Evolutionary conservation across 2,113 vertebrate species (phyloP), one percentile per base, ranked within the genome.

Genomic region (Heterotilapia buettikoferi): DNA sequence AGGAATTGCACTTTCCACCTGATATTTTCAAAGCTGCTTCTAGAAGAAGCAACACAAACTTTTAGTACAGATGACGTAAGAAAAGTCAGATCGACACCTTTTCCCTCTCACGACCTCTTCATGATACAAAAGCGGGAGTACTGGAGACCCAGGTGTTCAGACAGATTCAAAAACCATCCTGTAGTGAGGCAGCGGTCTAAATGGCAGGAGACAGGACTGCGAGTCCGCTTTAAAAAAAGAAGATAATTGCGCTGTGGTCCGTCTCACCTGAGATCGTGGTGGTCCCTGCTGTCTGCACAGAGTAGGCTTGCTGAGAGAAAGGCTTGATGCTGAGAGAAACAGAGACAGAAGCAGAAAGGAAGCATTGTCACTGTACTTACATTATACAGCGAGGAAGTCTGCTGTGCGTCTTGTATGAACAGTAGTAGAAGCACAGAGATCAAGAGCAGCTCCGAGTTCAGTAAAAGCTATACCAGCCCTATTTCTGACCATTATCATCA

Each of bases 211-310:
- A 59, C 47, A 57, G 83, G 78, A 86, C 71, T 3, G 9, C 80
- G 79, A 83, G 88, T 87, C 80, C 12, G 4, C 86, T 59, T 54
- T n/a, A 38, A 50, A 92, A 90, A 31, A 83, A 87, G 61, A 45
- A 87, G 57, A 88, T 92, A 88, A 95, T 92, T 81, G 85, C 56
- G 26, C 81, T 6, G 18, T 3, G 18, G 90, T 78, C 84, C n/a
- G 61, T 63, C 92, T 97, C 96, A 99, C 99, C 98, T 98, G 98
- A 97, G 96, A 99, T 97, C 76, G 98, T 97, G 89, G 98, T 98
- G 84, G 97, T 97, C 92, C 98, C 97, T 3, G 97, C 96, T 86
- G 98, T 97, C 97, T 99, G 99, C 93, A 98, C 97, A 56, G 98
- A 96, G 92, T 98, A 99, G 91, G 97, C 97, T 94, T 99, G 99